Conservation (phyloP, 2,113 vertebrate species). For the Pongo abelii region DNA sequence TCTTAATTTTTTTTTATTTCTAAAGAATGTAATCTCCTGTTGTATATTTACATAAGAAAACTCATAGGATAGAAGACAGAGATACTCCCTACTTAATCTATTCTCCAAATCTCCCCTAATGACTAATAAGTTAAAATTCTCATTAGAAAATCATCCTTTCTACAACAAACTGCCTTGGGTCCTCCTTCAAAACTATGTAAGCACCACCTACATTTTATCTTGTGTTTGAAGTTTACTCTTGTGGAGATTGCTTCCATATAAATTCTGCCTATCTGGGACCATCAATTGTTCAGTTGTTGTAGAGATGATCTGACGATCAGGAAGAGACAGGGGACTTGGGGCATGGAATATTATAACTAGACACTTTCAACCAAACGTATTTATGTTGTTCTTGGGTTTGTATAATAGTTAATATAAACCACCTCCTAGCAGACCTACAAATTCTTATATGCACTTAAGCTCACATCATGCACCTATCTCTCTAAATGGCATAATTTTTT, state of each 20-base stretch:
- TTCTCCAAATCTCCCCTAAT: background rate
- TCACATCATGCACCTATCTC: background rate
- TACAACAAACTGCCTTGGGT: background rate
- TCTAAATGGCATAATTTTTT: background rate
- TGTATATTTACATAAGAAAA: background rate
- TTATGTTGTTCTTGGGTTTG: background rate
- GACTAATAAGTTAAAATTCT: background rate
- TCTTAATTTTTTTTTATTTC: background rate
- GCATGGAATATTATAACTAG: background rate
- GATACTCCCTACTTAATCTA: background rate
- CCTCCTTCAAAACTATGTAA: background rate
- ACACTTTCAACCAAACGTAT: background rate
- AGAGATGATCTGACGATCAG: background rate
- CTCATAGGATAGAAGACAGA: background rate
- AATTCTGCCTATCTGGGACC: background rate
- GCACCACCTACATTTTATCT: background rate
- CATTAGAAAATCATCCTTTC: background rate
- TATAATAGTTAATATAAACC: background rate
- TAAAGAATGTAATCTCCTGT: background rate
- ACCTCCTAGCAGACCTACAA: background rate
- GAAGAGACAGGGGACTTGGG: fast-evolving
- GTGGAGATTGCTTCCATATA: background rate
- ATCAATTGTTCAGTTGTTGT: background rate
- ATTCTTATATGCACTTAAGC: background rate
- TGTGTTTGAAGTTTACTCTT: background rate